Evolutionary conservation across 2,888 invertebrate genomes (phyloP).

Genomic region (Diaphora mendica): DNA sequence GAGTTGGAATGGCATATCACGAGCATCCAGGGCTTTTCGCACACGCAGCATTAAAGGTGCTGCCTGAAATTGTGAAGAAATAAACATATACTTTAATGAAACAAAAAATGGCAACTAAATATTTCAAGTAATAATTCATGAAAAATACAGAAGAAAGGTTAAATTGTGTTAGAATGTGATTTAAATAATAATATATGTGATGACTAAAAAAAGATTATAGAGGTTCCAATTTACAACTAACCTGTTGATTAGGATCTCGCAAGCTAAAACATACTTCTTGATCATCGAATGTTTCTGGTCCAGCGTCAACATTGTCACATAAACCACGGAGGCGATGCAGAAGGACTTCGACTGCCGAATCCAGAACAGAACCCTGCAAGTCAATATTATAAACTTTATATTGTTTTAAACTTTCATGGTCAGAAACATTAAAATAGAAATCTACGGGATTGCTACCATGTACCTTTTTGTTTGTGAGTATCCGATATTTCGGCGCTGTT

Average conservation of each 20-base stretch:
- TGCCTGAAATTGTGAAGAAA: constrained; percentile 64
- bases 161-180: too few relatives aligned
- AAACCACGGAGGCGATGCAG: constrained; percentile 95
- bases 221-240: constrained; percentile 39
- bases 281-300: constrained; percentile 96
- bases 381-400: neutral
- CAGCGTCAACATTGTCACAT: constrained; percentile 96
- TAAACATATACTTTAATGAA: neutral
- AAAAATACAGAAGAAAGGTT: neutral
- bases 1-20: constrained; percentile 95
- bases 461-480: too few relatives aligned
- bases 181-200: too few relatives aligned
- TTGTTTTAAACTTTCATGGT: too few relatives aligned
- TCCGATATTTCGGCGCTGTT: too few relatives aligned
- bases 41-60: constrained; percentile 92
- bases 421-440: too few relatives aligned
- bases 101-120: neutral
- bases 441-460: too few relatives aligned
- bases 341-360: constrained; percentile 95
- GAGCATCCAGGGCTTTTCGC: constrained; percentile 92
- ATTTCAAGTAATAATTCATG: neutral
- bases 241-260: constrained; percentile 88
- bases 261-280: constrained; percentile 96
- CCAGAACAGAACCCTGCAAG: constrained; percentile 94
- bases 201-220: neutral